These are phyloP conservation scores for Crotophaga sulcirostris DNA, from an alignment of 2,113 vertebrate species.

Conservation along the genomic window DNA sequence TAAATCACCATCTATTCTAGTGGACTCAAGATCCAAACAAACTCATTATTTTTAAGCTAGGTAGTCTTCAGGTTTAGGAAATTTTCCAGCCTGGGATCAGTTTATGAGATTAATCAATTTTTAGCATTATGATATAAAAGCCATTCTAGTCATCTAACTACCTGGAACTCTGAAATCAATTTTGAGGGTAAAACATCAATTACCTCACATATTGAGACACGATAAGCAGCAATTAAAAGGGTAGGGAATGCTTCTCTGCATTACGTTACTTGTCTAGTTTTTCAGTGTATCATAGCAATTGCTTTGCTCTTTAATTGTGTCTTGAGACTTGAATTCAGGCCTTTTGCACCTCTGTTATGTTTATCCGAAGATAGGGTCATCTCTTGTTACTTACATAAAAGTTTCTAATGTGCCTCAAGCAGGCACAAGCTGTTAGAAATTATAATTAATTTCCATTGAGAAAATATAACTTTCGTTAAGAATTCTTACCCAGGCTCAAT, in stretches of 20 bases:
- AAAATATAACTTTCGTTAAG: background rate
- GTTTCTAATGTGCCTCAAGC: background rate
- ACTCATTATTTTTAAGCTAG: background rate
- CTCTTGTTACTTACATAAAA: background rate
- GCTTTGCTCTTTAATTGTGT: slow-evolving; percentile 8
- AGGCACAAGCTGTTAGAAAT: background rate
- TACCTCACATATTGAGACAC: slow-evolving; percentile 45
- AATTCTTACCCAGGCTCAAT: background rate
- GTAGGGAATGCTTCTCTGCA: background rate
- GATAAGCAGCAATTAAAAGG: slow-evolving; percentile 51
- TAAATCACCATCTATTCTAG: background rate
- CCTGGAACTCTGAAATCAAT: slow-evolving; percentile 19
- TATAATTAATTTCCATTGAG: background rate
- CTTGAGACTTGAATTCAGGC: background rate
- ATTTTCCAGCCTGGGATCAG: slow-evolving; percentile 7
- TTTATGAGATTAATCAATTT: slow-evolving; percentile 25
- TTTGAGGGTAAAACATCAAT: slow-evolving; percentile 54
- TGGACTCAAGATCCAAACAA: background rate
- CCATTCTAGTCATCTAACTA: slow-evolving; percentile 32
- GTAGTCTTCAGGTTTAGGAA: background rate
- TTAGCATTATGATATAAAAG: slow-evolving; percentile 6
- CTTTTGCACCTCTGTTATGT: background rate
- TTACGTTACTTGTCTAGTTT: background rate
- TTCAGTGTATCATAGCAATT: background rate
- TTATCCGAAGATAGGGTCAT: background rate